These are phyloP conservation scores for Atherinosoma microstoma DNA, from an alignment of 2,797 vertebrate species.

Conservation along the genomic window DNA sequence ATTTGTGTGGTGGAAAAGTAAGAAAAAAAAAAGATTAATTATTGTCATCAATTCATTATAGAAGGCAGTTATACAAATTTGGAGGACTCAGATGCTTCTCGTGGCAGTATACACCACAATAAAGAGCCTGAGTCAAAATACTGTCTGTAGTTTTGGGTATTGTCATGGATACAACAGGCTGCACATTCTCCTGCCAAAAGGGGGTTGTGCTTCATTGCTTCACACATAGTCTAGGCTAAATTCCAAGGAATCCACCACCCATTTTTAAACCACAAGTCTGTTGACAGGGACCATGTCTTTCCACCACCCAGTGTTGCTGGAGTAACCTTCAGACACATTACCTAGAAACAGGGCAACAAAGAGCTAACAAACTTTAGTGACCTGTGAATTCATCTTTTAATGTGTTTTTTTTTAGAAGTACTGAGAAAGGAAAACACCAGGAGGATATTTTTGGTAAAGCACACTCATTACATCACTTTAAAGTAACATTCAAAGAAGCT, in stretches of 20 bases:
- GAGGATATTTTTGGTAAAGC: neutral
- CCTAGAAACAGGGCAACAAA: conserved; percentile 45
- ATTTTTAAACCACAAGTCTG: conserved; percentile 15
- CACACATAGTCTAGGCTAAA: conserved; percentile 33
- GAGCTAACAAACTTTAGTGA: neutral
- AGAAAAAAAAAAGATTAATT: neutral
- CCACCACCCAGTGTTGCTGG: conserved; percentile 49
- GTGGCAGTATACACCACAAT: neutral
- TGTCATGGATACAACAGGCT: conserved; percentile 54
- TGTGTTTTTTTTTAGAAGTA: neutral
- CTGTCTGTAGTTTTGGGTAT: conserved; percentile 32
- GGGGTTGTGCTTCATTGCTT: conserved; percentile 23
- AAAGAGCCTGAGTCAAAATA: conserved; percentile 19
- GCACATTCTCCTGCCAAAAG: conserved; percentile 16
- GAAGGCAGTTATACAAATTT: neutral
- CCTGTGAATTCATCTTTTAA: neutral
- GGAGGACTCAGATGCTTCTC: neutral
- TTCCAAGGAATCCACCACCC: conserved; percentile 44
- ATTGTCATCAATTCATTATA: neutral
- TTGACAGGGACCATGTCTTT: conserved; percentile 9
- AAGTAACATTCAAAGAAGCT: conserved; percentile 3
- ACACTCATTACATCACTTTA: neutral
- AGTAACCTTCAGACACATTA: conserved; percentile 41
- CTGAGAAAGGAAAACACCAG: neutral
- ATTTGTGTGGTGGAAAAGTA: neutral